These are phyloP conservation scores for Heteractis magnifica DNA, from an alignment of 92 coral and sea anemone genomes.

Conservation along the genomic window DNA sequence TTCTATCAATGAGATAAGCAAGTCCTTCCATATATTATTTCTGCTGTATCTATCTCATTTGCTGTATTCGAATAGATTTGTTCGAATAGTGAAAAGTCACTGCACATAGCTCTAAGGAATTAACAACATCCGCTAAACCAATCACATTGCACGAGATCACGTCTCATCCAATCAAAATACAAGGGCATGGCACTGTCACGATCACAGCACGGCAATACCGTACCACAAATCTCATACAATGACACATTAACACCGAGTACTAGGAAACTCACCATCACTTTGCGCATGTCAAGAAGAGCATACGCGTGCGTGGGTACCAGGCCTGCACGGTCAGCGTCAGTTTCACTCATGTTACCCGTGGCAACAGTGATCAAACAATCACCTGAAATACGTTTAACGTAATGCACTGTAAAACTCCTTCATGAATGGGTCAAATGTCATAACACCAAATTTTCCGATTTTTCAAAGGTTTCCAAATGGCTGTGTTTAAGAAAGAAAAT, in stretches of 20 bases:
- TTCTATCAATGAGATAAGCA: too few relatives aligned
- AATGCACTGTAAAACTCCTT: neutral
- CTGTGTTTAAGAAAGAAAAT: too few relatives aligned
- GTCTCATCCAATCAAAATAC: neutral
- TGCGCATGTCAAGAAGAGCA: constrained; percentile 91
- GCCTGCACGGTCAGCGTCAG: constrained; percentile 90
- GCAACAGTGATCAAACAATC: constrained; percentile 96
- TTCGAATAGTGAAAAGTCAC: too few relatives aligned
- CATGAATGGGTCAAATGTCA: too few relatives aligned
- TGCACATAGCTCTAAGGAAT: too few relatives aligned
- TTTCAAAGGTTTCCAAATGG: too few relatives aligned
- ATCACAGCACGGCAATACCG: neutral
- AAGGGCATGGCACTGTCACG: neutral
- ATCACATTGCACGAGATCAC: neutral
- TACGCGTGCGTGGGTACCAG: constrained; percentile 97
- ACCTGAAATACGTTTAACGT: constrained; percentile 40
- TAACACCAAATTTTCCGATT: too few relatives aligned
- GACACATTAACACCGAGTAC: neutral
- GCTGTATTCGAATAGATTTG: too few relatives aligned
- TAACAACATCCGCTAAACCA: too few relatives aligned
- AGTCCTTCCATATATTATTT: too few relatives aligned
- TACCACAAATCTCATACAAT: too few relatives aligned
- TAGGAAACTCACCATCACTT: constrained; percentile 58
- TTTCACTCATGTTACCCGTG: constrained; percentile 87
- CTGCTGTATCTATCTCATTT: too few relatives aligned